Conservation (phyloP, 2,797 vertebrate species). For the Spea hammondii region DNA sequence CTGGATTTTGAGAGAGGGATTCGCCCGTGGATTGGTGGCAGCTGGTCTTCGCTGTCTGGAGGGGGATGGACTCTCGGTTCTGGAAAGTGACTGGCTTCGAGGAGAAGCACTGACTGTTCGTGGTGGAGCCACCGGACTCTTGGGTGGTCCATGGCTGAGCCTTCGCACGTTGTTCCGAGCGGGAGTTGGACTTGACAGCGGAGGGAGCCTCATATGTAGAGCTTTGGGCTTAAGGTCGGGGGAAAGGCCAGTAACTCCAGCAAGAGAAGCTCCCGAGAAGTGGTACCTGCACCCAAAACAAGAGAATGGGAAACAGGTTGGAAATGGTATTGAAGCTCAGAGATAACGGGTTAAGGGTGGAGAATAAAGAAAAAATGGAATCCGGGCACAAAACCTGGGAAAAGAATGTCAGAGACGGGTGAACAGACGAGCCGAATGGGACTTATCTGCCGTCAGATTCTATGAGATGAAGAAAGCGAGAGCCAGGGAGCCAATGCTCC, state of each 20-base stretch:
- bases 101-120: slow-evolving; percentile 82
- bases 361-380: background rate
- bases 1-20: slow-evolving; percentile 59
- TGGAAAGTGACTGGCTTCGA: slow-evolving; percentile 72
- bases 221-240: slow-evolving; percentile 66
- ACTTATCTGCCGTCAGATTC: too few relatives aligned
- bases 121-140: slow-evolving; percentile 67
- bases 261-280: slow-evolving; percentile 63
- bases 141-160: slow-evolving; percentile 63
- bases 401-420: too few relatives aligned
- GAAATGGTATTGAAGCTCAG: slow-evolving; percentile 16
- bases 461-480: too few relatives aligned
- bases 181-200: slow-evolving; percentile 55
- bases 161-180: slow-evolving; percentile 66
- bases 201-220: slow-evolving; percentile 61
- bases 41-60: slow-evolving; percentile 73
- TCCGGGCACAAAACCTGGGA: background rate
- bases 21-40: slow-evolving; percentile 56
- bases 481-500: too few relatives aligned
- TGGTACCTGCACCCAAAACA: slow-evolving; percentile 76
- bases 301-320: slow-evolving; percentile 18
- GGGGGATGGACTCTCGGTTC: slow-evolving; percentile 86
- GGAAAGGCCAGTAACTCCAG: slow-evolving; percentile 54
- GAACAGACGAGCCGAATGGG: too few relatives aligned
- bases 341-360: background rate